These are phyloP conservation scores for Samia ricini DNA, from an alignment of 1,140 invertebrate genomes.

Conservation along the genomic window DNA sequence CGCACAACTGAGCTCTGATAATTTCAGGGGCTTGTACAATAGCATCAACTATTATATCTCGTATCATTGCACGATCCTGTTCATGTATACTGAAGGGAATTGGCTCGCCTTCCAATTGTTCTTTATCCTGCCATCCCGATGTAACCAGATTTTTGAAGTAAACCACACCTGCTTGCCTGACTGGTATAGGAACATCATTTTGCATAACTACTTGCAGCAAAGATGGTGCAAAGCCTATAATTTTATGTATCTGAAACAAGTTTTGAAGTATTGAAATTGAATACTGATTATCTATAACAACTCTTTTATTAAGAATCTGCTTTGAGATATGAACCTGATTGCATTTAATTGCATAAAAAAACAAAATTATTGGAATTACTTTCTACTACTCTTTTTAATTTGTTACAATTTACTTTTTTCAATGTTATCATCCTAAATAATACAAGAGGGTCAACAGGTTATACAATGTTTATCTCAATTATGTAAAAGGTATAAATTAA, in stretches of 20 bases:
- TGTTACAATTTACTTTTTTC: too few relatives aligned
- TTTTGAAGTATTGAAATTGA: background rate
- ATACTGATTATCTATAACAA: background rate
- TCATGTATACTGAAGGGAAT: conserved; percentile 95
- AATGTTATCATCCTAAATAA: too few relatives aligned
- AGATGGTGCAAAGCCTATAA: conserved; percentile 92
- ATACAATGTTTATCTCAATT: too few relatives aligned
- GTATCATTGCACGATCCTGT: conserved; percentile 95
- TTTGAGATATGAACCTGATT: too few relatives aligned
- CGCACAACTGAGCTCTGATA: conserved; percentile 91
- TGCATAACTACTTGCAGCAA: conserved; percentile 96
- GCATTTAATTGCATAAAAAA: too few relatives aligned
- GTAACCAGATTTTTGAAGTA: conserved; percentile 98
- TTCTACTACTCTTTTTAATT: too few relatives aligned
- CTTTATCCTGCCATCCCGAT: conserved; percentile 92
- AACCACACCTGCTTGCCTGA: conserved; percentile 96
- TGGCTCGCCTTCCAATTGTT: conserved; percentile 85
- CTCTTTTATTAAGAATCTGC: too few relatives aligned
- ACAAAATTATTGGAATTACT: too few relatives aligned
- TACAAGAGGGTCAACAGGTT: too few relatives aligned
- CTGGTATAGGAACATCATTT: conserved; percentile 91
- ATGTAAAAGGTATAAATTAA: too few relatives aligned
- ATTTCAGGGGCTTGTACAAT: conserved; percentile 96
- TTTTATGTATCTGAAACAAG: conserved; percentile 64
- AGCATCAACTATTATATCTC: conserved; percentile 96